Conservation (phyloP, 2,888 invertebrate species). For the Anarsia innoxiella region DNA sequence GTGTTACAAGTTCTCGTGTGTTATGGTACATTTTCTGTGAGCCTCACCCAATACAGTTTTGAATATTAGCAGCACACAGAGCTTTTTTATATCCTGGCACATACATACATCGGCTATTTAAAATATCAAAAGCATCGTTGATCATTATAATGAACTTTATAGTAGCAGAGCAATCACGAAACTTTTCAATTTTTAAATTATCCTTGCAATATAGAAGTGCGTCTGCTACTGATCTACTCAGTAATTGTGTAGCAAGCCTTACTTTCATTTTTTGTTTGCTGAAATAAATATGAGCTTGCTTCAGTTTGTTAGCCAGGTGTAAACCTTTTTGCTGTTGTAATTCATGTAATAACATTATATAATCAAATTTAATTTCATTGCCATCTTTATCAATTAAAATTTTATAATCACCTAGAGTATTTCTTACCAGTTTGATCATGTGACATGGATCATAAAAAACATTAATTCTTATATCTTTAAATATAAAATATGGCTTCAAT, state of each 20-base stretch:
- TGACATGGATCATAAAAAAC: neutral
- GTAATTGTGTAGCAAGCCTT: neutral
- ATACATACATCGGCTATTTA: neutral
- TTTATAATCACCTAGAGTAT: neutral
- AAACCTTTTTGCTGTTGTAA: neutral
- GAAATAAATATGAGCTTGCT: neutral
- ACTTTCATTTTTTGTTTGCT: neutral
- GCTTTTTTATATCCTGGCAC: neutral
- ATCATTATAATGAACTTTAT: neutral
- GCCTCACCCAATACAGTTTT: neutral
- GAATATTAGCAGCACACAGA: neutral
- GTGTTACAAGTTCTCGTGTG: too few species aligned
- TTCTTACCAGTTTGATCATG: neutral
- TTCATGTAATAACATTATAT: neutral
- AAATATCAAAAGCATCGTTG: neutral
- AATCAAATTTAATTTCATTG: neutral
- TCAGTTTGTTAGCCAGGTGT: neutral
- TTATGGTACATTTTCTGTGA: too few species aligned
- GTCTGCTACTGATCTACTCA: neutral
- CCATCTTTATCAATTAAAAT: neutral
- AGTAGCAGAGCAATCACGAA: neutral
- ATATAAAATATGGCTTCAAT: neutral
- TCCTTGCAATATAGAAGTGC: neutral
- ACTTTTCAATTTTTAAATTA: neutral
- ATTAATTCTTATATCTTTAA: neutral